Evolutionary conservation across 2,113 vertebrate species (phyloP).

Genomic region (Origma solitaria): DNA sequence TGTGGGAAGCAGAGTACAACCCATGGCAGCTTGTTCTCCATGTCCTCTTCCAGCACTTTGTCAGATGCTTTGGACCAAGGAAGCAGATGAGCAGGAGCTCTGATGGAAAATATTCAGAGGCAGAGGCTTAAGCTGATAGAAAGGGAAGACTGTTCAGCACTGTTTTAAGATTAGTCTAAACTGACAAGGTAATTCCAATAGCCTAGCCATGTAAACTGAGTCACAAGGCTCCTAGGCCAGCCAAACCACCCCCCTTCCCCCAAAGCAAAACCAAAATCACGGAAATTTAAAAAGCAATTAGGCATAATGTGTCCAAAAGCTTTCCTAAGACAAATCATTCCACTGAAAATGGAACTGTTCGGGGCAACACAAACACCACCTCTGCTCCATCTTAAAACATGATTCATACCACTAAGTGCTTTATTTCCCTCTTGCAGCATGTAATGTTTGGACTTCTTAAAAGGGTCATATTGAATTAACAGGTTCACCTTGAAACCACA

Average conservation of each 20-base stretch:
- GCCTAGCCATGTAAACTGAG: background rate
- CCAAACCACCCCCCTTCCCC: background rate
- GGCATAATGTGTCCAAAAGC: background rate
- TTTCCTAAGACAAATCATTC: background rate
- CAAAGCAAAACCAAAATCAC: background rate
- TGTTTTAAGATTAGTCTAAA: background rate
- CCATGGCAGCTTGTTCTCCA: background rate
- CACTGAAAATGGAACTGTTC: background rate
- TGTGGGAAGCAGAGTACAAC: background rate
- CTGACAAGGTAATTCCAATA: background rate
- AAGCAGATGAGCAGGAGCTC: background rate
- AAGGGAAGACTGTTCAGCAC: background rate
- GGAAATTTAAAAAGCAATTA: background rate
- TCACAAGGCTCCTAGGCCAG: background rate
- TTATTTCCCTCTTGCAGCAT: background rate
- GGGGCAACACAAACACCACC: background rate
- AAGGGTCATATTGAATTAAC: constrained; percentile 33
- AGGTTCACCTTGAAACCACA: constrained; percentile 24
- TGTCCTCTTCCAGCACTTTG: background rate
- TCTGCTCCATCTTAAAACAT: background rate
- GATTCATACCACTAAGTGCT: constrained; percentile 28
- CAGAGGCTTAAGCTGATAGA: background rate
- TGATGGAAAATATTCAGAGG: background rate
- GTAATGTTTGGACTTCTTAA: constrained; percentile 3
- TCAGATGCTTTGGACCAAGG: background rate